Evolutionary conservation across 2,113 vertebrate species (phyloP), one percentile per base, ranked within the genome.

Genomic region (Shinisaurus crocodilurus): DNA sequence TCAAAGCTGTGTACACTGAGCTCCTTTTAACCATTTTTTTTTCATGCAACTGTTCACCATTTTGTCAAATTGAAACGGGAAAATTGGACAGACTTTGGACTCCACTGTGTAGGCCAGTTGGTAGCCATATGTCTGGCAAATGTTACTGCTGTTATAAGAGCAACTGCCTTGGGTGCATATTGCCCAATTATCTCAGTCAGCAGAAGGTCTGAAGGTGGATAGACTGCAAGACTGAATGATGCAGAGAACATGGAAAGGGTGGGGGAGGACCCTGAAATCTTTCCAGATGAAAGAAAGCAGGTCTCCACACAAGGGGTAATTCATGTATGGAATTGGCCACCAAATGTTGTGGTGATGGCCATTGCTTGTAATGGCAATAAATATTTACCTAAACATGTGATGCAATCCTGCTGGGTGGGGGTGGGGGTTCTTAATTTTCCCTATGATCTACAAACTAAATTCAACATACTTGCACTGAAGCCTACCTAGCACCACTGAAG

Each of bases 161-260:
- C 60, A 45, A n/a, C 45, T 91, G n/a, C 79, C 37, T 45, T 40
- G 60, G 13, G 81, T 69, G 48, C 10, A 25, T 15, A 16, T 18
- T 63, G 63, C 23, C 45, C 37, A 79, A 32, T 83, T 87, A 63
- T 89, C 87, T 88, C 45, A 87, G 13, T 37, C 74, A 79, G 60
- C 72, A 90, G 80, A 82, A 72, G 60, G 48, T 79, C 86, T 25
- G 76, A 70, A 63, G 80, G 88, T 69, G 88, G n/a, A 40, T 29
- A 34, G 50, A 79, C 25, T 72, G 88, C 60, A 87, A 74, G 48
- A 40, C 48, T 13, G 60, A 32, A 37, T 16, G 54, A 37, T 23
- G 32, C 12, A 25, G 67, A 74, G 37, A 89, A 84, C 75, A 27
- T 2, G 5, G 81, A 63, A n/a, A 83, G 81, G 7, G 48, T 29